Conservation (phyloP, 2,797 vertebrate genomes). For the Podargus strigoides region DNA sequence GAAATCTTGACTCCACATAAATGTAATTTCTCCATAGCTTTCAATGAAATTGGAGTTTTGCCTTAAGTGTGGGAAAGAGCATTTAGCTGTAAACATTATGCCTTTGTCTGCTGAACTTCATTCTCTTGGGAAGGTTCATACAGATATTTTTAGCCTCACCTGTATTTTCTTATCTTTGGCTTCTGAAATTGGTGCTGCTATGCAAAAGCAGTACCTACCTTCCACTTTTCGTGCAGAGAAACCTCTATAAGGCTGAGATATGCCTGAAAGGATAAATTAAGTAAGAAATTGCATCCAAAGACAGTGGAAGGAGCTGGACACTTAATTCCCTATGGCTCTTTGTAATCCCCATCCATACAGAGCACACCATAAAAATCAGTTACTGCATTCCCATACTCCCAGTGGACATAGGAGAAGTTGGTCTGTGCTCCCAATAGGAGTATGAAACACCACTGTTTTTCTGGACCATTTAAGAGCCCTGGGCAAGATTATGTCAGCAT, state of each 20-base stretch:
- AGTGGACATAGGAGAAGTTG: neutral
- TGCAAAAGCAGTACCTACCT: neutral
- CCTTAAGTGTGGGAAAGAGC: neutral
- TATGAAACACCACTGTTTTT: neutral
- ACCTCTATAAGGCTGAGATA: neutral
- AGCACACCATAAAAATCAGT: neutral
- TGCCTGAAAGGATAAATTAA: neutral
- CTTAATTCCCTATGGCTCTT: neutral
- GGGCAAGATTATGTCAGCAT: neutral
- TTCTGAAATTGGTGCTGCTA: neutral
- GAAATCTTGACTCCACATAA: neutral
- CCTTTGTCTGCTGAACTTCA: neutral
- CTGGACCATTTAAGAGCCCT: neutral
- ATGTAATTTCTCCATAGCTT: neutral
- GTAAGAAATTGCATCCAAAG: neutral
- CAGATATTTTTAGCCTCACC: neutral
- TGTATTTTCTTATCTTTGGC: neutral
- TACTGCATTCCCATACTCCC: neutral
- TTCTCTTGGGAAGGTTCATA: neutral
- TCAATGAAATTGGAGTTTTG: neutral
- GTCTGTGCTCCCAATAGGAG: neutral
- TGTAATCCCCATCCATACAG: neutral
- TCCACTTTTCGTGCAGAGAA: neutral
- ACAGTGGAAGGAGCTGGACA: neutral
- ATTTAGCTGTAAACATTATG: neutral